Percentiles rank a stretch among this genome's conserved stretches.
Evolutionary conservation across 2,888 invertebrate genomes (phyloP).

Genomic region (Eupithecia vulgata): DNA sequence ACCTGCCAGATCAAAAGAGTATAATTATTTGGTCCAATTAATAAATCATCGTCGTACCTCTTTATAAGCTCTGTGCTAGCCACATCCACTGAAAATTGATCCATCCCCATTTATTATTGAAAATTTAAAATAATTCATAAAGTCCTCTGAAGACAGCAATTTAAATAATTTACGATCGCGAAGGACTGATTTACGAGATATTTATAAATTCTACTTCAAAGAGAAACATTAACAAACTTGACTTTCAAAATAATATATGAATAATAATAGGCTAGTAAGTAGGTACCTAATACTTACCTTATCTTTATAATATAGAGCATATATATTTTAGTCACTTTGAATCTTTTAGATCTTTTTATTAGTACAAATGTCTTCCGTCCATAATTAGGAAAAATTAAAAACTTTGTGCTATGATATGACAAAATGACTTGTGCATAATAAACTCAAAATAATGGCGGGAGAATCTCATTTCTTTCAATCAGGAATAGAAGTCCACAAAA

Average conservation of each 20-base stretch:
- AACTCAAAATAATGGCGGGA: neutral
- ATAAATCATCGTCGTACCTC: neutral
- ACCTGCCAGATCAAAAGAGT: neutral
- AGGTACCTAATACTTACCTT: neutral
- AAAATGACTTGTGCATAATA: neutral
- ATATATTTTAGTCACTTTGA: no score
- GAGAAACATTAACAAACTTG: conserved; percentile 13
- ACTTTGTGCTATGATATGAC: neutral
- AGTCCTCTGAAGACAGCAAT: conserved; percentile 12
- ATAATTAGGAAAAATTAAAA: neutral
- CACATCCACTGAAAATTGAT: neutral
- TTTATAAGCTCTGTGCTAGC: neutral
- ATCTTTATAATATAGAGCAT: neutral
- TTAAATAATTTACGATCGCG: conserved; percentile 14
- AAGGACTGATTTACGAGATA: conserved; percentile 12
- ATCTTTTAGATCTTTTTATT: neutral
- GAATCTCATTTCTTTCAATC: neutral
- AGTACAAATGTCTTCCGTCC: neutral
- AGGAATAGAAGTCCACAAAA: neutral
- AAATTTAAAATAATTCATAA: conserved; percentile 10
- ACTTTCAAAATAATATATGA: conserved; percentile 10
- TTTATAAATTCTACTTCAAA: conserved; percentile 16
- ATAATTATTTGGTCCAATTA: neutral
- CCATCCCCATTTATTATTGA: neutral
- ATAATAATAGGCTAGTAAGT: neutral